phyloP scores from a whole-genome alignment of 2,797 vertebrate species.

The Amphiprion clarkii region DNA sequence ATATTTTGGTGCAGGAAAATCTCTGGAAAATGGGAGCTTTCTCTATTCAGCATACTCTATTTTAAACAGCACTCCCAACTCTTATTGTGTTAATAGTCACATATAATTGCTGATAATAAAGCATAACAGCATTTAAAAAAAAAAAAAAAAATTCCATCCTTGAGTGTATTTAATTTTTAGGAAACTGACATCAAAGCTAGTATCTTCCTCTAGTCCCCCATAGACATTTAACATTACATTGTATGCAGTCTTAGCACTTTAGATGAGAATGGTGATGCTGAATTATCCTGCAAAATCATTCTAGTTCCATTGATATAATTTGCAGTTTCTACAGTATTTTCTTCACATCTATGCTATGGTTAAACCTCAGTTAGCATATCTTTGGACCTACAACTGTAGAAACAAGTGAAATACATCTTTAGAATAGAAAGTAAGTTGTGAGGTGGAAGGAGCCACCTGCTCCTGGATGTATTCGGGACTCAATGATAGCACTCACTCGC shows the following conservation, averaged over 20 bases:
- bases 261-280: too few relatives aligned
- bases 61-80: neutral
- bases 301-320: too few relatives aligned
- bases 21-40: neutral
- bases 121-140: neutral
- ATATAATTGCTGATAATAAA: neutral
- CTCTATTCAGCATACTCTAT: constrained; percentile 3
- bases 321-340: too few relatives aligned
- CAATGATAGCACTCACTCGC: neutral
- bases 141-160: neutral
- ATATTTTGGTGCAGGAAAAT: constrained; percentile 31
- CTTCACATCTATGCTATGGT: neutral
- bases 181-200: too few relatives aligned
- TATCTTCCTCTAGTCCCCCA: too few relatives aligned
- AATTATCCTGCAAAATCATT: too few relatives aligned
- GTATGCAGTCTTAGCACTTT: too few relatives aligned
- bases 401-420: neutral
- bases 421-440: neutral
- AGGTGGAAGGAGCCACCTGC: neutral
- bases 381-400: neutral
- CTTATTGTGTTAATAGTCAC: neutral
- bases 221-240: too few relatives aligned
- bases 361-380: neutral
- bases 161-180: neutral
- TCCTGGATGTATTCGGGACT: neutral